Base-by-base conservation (phyloP, 1,140 invertebrate genomes). In the Solen grandis region DNA sequence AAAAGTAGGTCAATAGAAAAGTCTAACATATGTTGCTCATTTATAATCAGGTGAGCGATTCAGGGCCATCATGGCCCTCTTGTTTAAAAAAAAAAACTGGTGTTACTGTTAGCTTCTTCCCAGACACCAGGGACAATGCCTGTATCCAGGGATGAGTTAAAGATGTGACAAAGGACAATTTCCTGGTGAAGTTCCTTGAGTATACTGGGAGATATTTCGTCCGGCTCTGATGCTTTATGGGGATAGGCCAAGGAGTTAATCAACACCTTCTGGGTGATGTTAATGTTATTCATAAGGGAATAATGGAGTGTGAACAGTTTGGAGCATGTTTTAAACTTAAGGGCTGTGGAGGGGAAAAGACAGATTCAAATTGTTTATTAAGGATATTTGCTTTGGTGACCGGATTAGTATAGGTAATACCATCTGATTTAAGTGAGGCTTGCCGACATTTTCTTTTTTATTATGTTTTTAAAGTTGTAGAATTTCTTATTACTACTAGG, bases 191-290 rank as follows among this genome's bases (percentile, higher is more conserved):
- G 69, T 69, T 78, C 62, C 52, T 79, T 79, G 22, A 79, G 63
- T 19, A 79, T 36, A 4, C 29, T 3, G 14, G 29, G 75, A 27
- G 36, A 70, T 52, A 79, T 68, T 55, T 68, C 8, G 52, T 82
- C 68, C 62, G 69, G 76, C 3, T 76, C 68, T 16, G 52, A 27
- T 1, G 82, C 82, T 79, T 83, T 79, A 46, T 66, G 14, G 75
- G 27, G 46, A 68, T 35, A 79, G 68, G n/a, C 57, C 60, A 33
- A 79, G 69, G 0, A 83, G 38, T 66, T 78, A 74, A 13, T 38
- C 19, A 13, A 73, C 55, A 10, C 62, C 68, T 62, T 66, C 36
- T 19, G 29, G 22, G 66, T 73, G 2, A 79, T 74, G 19, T 29
- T 31, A 1, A 76, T 80, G 2, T 31, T 2, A 19, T 50, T n/a